Evolutionary conservation across 2,113 vertebrate genomes (phyloP).

Genomic region (Laticauda laticaudata): DNA sequence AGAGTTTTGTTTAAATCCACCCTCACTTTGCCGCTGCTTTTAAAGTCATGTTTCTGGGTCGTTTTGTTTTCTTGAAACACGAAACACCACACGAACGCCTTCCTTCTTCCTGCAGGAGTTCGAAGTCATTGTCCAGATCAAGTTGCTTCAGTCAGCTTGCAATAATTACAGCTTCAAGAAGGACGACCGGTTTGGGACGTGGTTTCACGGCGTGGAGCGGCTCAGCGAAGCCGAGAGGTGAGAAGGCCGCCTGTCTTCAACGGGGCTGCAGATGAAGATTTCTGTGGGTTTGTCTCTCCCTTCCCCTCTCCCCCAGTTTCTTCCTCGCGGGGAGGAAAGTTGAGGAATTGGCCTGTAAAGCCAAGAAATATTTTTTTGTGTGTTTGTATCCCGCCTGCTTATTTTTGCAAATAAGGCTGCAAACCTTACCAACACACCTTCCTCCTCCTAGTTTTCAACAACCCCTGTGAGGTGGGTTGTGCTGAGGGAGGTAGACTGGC

Average conservation of each 20-base stretch:
- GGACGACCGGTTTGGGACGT: slow-evolving; percentile 81
- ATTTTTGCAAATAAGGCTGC: too few relatives aligned
- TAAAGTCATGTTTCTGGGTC: neutral
- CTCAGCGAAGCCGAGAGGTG: slow-evolving; percentile 92
- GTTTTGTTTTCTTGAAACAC: neutral
- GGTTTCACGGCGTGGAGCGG: slow-evolving; percentile 84
- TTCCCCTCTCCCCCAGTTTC: neutral
- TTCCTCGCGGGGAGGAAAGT: neutral
- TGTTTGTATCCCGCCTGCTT: too few relatives aligned
- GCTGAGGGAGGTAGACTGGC: too few relatives aligned
- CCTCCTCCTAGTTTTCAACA: too few relatives aligned
- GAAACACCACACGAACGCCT: neutral
- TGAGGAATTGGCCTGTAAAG: neutral
- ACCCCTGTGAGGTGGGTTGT: too few relatives aligned
- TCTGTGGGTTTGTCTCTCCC: neutral
- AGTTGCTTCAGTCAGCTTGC: slow-evolving; percentile 92
- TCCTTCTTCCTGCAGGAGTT: slow-evolving; percentile 79
- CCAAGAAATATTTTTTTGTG: too few relatives aligned
- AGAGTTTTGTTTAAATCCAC: neutral
- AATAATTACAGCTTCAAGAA: slow-evolving; percentile 93
- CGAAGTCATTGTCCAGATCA: slow-evolving; percentile 96
- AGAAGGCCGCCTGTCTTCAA: rapidly evolving
- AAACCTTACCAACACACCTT: too few relatives aligned
- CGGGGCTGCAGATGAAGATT: neutral
- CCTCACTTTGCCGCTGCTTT: neutral